Evolutionary conservation across 2,797 vertebrate genomes (phyloP), one percentile per base, ranked within the genome.

Genomic region (Falco naumanni): DNA sequence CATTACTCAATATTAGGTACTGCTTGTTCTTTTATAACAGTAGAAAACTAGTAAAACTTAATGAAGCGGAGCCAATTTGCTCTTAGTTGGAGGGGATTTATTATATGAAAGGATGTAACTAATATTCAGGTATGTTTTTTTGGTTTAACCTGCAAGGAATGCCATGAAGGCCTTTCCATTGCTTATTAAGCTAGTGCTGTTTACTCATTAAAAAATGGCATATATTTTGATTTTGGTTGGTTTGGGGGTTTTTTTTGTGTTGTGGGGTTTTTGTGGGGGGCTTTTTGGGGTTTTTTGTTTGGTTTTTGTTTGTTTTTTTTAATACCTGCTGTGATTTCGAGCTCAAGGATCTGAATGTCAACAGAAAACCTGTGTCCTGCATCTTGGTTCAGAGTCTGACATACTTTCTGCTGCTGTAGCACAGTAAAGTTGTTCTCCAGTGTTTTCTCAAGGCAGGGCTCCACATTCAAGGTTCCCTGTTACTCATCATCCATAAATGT

Each of bases 11-110:
- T 90, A 84, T 81, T 93, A 76, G 79, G 93, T 51, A 84, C 83
- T 82, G 91, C 90, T 91, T 95, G 93, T 92, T 84, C 90, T 88
- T 76, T 60, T 75, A 37, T 92, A 76, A 71, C n/a, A 72, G 78
- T 21, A 64, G 64, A 80, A 82, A 83, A 68, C 86, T 43, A 87
- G 81, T 93, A 87, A 95, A 96, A 90, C 84, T 84, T 71, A 96
- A 94, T 92, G 94, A 90, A 94, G 96, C 64, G 31, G 68, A 94
- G 41, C 81, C 16, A 68, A 13, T 84, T 66, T 92, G 68, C 78
- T 71, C 65, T 53, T 61, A 77, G 60, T 76, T 92, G 53, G 81
- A 89, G 45, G 77, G 50, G 43, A 41, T 90, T 94, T 88, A 72
- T 41, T 90, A 63, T 53, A 63, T 31, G 47, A 79, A 71, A 78